Percentiles rank a stretch among this genome's conserved stretches.
Conservation (phyloP, 30 jellyfish, hydroid and myxozoan species). For the Hydra vulgaris region DNA sequence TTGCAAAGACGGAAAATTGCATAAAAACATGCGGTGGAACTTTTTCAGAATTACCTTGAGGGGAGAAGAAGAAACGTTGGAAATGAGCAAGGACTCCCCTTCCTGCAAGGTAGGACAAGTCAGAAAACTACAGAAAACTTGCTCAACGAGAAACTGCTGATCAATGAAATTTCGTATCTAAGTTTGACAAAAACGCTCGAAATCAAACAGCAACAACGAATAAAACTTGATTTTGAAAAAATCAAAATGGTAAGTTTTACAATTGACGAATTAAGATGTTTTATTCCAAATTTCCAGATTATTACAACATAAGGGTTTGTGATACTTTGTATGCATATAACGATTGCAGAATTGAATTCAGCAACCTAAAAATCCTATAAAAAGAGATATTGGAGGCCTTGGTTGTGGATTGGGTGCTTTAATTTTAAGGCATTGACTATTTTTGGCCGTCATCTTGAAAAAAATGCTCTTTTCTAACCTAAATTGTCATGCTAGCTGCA, state of each 20-base stretch:
- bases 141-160: too few species aligned
- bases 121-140: too few species aligned
- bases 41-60: neutral
- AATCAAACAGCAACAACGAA: too few species aligned
- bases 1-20: too few species aligned
- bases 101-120: neutral
- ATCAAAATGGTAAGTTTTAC: too few species aligned
- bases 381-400: neutral
- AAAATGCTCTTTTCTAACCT: neutral
- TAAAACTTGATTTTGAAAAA: too few species aligned
- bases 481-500: neutral
- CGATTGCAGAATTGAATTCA: neutral
- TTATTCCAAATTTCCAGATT: too few species aligned
- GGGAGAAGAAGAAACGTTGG: neutral
- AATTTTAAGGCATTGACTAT: neutral
- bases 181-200: too few species aligned
- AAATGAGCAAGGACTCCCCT: neutral
- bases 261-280: too few species aligned
- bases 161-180: too few species aligned
- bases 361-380: neutral
- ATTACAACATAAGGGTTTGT: too few species aligned
- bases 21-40: neutral
- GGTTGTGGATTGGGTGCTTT: neutral
- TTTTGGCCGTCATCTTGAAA: neutral
- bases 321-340: too few species aligned